Percentiles rank a stretch among this genome's conserved stretches.
Evolutionary conservation across 2,888 invertebrate genomes (phyloP).

Genomic region (Oegoconia quadripuncta): DNA sequence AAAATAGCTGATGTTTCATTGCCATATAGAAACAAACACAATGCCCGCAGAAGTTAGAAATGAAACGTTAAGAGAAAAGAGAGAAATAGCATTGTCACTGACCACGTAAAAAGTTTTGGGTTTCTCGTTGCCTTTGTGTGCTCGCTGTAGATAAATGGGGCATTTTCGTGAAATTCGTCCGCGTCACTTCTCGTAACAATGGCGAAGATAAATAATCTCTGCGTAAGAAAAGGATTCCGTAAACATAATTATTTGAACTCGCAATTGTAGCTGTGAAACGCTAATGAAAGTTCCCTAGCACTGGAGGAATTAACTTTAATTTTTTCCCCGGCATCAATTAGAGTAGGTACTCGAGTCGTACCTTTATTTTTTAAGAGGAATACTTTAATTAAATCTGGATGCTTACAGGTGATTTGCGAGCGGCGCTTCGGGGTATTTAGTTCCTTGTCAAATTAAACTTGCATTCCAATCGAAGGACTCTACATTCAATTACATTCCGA

Average conservation of each 20-base stretch:
- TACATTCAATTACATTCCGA: too few species aligned
- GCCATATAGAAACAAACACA: slow-evolving; percentile 44
- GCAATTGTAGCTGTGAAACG: slow-evolving; percentile 71
- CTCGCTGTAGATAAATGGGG: slow-evolving; percentile 71
- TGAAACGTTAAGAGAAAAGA: slow-evolving; percentile 70
- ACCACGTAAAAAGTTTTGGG: slow-evolving; percentile 77
- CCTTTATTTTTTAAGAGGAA: slow-evolving; percentile 59
- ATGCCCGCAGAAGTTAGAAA: slow-evolving; percentile 56
- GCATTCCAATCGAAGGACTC: slow-evolving; percentile 21
- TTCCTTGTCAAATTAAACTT: slow-evolving; percentile 33
- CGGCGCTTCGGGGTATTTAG: slow-evolving; percentile 26
- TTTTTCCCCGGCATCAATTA: slow-evolving; percentile 62
- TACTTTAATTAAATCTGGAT: slow-evolving; percentile 63
- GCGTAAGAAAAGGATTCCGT: slow-evolving; percentile 77
- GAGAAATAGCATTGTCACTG: slow-evolving; percentile 72
- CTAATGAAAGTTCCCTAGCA: slow-evolving; percentile 67
- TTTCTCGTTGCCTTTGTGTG: slow-evolving; percentile 73
- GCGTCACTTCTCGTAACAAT: slow-evolving; percentile 75
- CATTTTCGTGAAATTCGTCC: slow-evolving; percentile 76
- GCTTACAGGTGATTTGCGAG: slow-evolving; percentile 44
- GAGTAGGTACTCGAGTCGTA: slow-evolving; percentile 26
- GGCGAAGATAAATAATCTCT: slow-evolving; percentile 74
- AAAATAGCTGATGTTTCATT: slow-evolving; percentile 34
- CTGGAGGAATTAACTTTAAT: slow-evolving; percentile 62
- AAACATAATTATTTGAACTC: slow-evolving; percentile 77